Evolutionary conservation across 1,140 invertebrate genomes (phyloP).

Genomic region (Marisa cornuarietis): DNA sequence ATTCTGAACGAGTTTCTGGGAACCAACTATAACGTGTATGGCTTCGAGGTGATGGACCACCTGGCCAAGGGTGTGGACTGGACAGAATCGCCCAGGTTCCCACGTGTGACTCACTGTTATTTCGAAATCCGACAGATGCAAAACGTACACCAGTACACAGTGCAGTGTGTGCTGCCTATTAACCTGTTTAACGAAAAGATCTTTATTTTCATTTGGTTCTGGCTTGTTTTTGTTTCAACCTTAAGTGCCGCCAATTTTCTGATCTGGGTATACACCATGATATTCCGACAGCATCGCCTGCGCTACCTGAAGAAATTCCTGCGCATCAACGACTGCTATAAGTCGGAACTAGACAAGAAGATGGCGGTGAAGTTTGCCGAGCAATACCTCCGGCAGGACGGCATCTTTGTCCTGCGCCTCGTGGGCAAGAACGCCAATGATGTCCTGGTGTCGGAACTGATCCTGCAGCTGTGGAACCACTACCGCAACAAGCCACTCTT

Average conservation of each 20-base stretch:
- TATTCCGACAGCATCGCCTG: constrained; percentile 62
- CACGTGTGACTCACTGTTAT: constrained; percentile 67
- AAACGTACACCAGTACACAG: constrained; percentile 63
- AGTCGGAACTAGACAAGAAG: constrained; percentile 61
- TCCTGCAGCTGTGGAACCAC: constrained; percentile 68
- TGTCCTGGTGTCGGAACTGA: constrained; percentile 69
- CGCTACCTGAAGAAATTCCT: constrained; percentile 67
- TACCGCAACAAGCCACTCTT: constrained; percentile 62
- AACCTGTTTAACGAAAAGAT: constrained; percentile 72
- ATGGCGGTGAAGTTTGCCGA: constrained; percentile 67
- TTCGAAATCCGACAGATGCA: constrained; percentile 64
- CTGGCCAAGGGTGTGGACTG: constrained; percentile 56
- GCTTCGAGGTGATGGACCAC: constrained; percentile 66
- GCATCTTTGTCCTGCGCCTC: constrained; percentile 68
- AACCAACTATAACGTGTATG: constrained; percentile 68
- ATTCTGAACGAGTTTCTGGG: constrained; percentile 69
- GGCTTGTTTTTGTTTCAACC: constrained; percentile 70
- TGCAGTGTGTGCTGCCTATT: constrained; percentile 70
- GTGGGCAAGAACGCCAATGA: constrained; percentile 70
- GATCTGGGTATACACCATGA: constrained; percentile 65
- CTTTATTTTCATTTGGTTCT: constrained; percentile 72
- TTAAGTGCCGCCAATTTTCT: constrained; percentile 67
- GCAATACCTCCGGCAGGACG: constrained; percentile 69
- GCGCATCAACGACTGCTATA: constrained; percentile 63
- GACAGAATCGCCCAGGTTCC: constrained; percentile 63